A percentile compares a stretch with the other conserved stretches of the same genome.
These are phyloP conservation scores for Cynocephalus volans DNA, from an alignment of 2,113 vertebrate genomes.

Conservation along the genomic window DNA sequence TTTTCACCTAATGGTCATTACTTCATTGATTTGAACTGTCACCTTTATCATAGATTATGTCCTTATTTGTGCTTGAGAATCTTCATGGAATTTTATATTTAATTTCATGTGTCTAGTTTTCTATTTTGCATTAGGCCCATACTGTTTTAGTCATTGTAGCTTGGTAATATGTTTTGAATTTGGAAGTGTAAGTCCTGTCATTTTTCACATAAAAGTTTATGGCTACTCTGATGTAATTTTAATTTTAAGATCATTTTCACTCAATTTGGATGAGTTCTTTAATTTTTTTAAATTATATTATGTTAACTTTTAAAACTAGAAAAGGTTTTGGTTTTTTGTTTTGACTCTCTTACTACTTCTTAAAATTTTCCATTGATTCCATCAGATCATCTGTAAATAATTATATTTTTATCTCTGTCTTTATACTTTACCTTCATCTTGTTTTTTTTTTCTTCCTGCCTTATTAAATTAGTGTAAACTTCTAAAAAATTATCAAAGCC, in stretches of 20 bases:
- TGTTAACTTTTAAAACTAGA: not conserved
- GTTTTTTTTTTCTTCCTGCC: not conserved
- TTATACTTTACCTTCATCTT: slow-evolving; percentile 6
- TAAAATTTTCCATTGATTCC: not conserved
- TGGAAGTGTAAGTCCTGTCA: not conserved
- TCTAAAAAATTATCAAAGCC: not conserved
- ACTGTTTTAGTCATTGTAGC: not conserved
- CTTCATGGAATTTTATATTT: not conserved
- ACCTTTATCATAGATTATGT: not conserved
- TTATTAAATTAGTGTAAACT: not conserved
- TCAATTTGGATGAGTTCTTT: not conserved
- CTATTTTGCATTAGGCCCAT: not conserved
- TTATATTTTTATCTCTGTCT: not conserved
- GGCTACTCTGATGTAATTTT: not conserved
- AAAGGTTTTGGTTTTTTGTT: not conserved
- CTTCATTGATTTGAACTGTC: not conserved
- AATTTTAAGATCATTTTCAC: not conserved
- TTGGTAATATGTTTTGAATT: slow-evolving; percentile 27
- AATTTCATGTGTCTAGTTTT: not conserved
- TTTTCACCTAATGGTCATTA: not conserved
- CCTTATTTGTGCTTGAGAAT: not conserved
- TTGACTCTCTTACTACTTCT: not conserved
- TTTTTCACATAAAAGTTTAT: not conserved
- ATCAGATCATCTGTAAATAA: slow-evolving; percentile 22
- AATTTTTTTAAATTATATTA: not conserved